These are phyloP conservation scores for Trimorus sp. DNA, from an alignment of 2,888 invertebrate genomes.

Conservation along the genomic window DNA sequence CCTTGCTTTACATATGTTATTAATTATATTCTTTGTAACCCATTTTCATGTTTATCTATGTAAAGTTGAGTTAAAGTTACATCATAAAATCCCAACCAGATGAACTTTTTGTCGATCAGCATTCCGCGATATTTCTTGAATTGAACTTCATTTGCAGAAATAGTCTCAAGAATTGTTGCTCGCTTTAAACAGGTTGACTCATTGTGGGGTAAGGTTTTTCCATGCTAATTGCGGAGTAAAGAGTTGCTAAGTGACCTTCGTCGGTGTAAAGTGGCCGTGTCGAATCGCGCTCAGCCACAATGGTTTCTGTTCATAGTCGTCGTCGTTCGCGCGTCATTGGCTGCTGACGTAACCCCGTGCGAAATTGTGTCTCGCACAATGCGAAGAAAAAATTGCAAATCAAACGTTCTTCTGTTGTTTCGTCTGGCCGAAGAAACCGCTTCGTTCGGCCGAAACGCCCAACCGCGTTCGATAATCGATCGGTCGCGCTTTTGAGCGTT, in stretches of 20 bases:
- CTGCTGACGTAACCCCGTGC: conserved; percentile 54
- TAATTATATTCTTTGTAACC: no score
- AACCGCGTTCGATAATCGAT: conserved; percentile 44
- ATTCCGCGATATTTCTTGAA: no score
- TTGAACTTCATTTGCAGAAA: no score
- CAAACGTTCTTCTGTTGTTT: conserved; percentile 48
- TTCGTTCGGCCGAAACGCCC: conserved; percentile 32
- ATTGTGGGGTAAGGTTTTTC: conserved; percentile 32
- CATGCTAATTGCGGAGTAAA: conserved; percentile 60
- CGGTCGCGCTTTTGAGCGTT: conserved; percentile 36
- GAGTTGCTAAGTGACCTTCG: conserved; percentile 66
- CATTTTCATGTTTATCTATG: no score
- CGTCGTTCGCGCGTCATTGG: conserved; percentile 57
- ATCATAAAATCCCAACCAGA: no score
- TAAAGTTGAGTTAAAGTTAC: no score
- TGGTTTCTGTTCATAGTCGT: conserved; percentile 64
- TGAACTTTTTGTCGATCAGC: no score
- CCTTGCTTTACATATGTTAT: no score
- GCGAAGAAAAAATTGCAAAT: conserved; percentile 46
- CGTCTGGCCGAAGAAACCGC: conserved; percentile 44
- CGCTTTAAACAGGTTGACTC: conserved; percentile 28
- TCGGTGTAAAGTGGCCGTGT: conserved; percentile 63
- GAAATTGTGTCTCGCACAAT: conserved; percentile 52
- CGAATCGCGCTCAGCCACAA: conserved; percentile 61
- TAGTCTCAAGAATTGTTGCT: neutral